phyloP scores from a whole-genome alignment of 2,113 vertebrate genomes.

The Anguilla rostrata region DNA sequence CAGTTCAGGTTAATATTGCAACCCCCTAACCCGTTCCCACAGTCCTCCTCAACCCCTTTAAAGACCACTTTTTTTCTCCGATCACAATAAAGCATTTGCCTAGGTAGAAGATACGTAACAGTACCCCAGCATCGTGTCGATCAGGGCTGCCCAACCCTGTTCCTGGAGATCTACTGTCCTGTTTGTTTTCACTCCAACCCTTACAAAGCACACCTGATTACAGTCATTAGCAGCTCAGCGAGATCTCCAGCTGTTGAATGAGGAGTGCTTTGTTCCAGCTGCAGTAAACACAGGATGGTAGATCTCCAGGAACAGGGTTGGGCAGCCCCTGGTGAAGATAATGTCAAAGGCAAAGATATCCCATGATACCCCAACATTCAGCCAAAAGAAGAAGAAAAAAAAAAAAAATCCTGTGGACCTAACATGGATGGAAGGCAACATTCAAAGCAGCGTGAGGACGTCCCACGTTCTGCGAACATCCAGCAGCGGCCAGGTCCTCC shows the following conservation, averaged over 20 bases:
- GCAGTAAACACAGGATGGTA: too few relatives aligned
- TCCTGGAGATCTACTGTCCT: too few relatives aligned
- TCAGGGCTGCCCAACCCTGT: too few relatives aligned
- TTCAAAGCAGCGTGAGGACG: conserved; percentile 73
- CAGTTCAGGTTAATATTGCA: background rate
- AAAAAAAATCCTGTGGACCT: conserved; percentile 70
- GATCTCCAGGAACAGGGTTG: too few relatives aligned
- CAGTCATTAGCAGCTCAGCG: too few relatives aligned
- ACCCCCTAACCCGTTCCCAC: background rate
- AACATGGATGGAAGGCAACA: conserved; percentile 79
- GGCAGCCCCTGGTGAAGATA: conserved; percentile 23
- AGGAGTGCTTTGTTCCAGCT: too few relatives aligned
- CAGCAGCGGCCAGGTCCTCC: conserved; percentile 67
- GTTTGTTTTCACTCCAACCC: too few relatives aligned
- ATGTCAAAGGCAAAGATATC: conserved; percentile 77
- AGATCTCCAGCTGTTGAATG: too few relatives aligned
- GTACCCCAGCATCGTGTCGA: conserved; percentile 70
- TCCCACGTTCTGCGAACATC: conserved; percentile 80
- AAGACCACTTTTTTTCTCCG: conserved; percentile 23
- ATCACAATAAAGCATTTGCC: conserved; percentile 69
- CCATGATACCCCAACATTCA: conserved; percentile 46
- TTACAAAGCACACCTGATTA: too few relatives aligned
- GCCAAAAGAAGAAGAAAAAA: conserved; percentile 54
- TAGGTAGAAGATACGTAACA: conserved; percentile 74
- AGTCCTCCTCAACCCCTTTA: background rate